Base-by-base conservation (phyloP, 1,140 invertebrate species). In the Tetramorium alpestre region DNA sequence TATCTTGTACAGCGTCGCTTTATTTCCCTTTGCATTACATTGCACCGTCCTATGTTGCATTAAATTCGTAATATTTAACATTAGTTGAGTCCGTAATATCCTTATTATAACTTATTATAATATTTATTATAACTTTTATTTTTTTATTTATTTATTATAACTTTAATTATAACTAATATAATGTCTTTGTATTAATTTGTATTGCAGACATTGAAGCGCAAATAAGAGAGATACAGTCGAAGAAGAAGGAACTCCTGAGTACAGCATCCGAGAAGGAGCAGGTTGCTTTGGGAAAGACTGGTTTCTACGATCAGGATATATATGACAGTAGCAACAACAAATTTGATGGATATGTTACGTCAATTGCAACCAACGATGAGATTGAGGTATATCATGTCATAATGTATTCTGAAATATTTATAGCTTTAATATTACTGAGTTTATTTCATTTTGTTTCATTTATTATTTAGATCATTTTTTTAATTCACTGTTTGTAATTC, bases 281-380 rank as follows among this genome's bases (percentile, higher is more conserved):
- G 80, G 98, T 99, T n/a, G 98, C 98, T 3, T 95, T 99, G 67
- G 98, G 98, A 76, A 98, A 98, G 89, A 97, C 97, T 92, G 98
- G 98, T 13, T 98, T 97, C 92, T 99, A 98, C 96, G 99, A 99
- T 95, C 97, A 97, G 93, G 98, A 99, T 90, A 98, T 99, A 90
- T 99, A 99, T 95, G 98, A 98, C 93, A 97, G 96, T 73, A 94
- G 94, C 49, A 98, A 98, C 89, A 97, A 97, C 28, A 98, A 98
- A 94, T 99, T 98, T 96, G 98, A 98, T 93, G 98, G 98, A 51
- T 99, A 99, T 96, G 98, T 99, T 58, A 99, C 98, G 80, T 99
- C 99, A 0, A 99, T 99, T 96, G 98, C 98, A 76, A 97, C 98
- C 0, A 99, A 98, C 96, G 98, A 98, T 95, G 98, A 98, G 95